Base-by-base conservation (phyloP, 2,888 invertebrate genomes). In the Lithophane leautieri region DNA sequence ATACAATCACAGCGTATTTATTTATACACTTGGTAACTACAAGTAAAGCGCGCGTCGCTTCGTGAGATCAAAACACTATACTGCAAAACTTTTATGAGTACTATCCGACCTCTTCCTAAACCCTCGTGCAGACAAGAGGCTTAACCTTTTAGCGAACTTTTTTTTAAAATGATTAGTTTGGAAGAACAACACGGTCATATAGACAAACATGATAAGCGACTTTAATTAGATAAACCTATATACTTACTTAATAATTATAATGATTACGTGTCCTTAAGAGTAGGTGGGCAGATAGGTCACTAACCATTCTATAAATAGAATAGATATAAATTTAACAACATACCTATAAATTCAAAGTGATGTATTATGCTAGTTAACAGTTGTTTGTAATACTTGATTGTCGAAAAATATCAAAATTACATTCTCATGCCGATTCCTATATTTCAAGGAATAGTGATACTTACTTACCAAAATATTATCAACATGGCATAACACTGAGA, bases 371-470 rank as follows among this genome's bases (percentile, higher is more conserved):
- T 11, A 11, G 56, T 68, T 79, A n/a, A 28, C 16, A 58, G n/a
- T 60, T 79, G 40, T 54, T 69, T 65, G 67, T 63, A 47, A 58
- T n/a, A 65, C 19, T 54, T 70, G 58, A 63, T 58, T 52, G 50
- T 40, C 11, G n/a, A 63, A 79, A 78, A 14, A 52, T 72, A 70
- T 56, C 44, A 68, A 34, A 68, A 79, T 79, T 28, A 25, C 50
- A 14, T 63, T 68, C 40, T 52, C 73, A 63, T 73, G 44, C 22
- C 19, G 66, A 73, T 79, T 19, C 0, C 0, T 78, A 73, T 73
- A 67, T 58, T 68, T 28, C 67, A 8, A 8, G 40, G 28, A 66
- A 63, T 63, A 40, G 9, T 73, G 14, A 34, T 34, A 34, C 34
- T 34, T 34, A 34, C 2, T 42, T 67, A 22, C 9, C 28, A 19